Evolutionary conservation across 2,113 vertebrate species (phyloP).

Genomic region (Leucosticte australis): DNA sequence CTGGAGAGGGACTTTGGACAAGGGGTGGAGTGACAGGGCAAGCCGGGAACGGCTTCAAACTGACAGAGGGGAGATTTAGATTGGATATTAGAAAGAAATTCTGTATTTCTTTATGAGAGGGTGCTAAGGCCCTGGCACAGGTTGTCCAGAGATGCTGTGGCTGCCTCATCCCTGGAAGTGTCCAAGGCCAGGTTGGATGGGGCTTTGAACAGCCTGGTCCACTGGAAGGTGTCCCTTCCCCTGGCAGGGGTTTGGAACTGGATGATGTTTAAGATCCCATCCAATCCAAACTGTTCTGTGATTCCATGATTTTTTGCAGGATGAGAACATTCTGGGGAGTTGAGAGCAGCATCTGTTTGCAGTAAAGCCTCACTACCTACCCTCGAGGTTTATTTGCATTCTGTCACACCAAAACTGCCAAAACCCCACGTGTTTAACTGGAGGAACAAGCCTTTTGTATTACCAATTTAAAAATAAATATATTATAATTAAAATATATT

Average conservation of each 20-base stretch:
- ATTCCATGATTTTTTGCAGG: neutral
- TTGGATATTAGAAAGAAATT: neutral
- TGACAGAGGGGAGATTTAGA: neutral
- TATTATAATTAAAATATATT: neutral
- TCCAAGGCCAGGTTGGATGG: neutral
- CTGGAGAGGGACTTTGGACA: neutral
- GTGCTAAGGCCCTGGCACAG: neutral
- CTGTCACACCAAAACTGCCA: neutral
- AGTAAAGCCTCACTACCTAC: neutral
- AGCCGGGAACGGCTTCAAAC: neutral
- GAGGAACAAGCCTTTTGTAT: neutral
- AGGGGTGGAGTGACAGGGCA: neutral
- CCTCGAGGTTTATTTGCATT: neutral
- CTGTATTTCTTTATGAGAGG: neutral
- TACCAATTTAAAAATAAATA: neutral
- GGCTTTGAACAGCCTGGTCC: neutral
- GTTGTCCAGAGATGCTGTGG: neutral
- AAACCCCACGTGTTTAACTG: neutral
- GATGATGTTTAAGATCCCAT: no score
- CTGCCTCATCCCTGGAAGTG: neutral
- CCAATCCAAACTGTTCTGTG: neutral
- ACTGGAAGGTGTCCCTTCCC: neutral
- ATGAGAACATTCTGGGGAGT: neutral
- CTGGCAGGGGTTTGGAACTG: neutral
- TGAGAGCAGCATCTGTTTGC: neutral